Percentiles rank a stretch among this genome's conserved stretches.
Conservation (phyloP, 2,113 vertebrate genomes). For the Corydoras sp. region DNA sequence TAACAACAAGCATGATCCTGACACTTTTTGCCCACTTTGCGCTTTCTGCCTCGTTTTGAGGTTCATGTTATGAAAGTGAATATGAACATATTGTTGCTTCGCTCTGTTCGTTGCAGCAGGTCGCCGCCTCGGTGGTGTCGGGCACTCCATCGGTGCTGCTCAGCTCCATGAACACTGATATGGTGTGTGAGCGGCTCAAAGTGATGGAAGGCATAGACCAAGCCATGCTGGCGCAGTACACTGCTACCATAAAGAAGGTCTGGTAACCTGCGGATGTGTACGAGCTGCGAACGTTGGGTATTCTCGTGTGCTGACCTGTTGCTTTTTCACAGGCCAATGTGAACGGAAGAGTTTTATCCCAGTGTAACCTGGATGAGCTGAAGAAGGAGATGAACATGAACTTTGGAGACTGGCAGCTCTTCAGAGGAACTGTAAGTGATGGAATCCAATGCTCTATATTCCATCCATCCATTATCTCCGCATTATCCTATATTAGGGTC, state of each 20-base stretch:
- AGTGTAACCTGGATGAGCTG: constrained; percentile 94
- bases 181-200: constrained; percentile 82
- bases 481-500: no score
- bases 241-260: constrained; percentile 86
- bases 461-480: no score
- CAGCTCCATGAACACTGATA: constrained; percentile 84
- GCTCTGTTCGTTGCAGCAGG: constrained; percentile 50
- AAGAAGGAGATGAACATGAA: constrained; percentile 99
- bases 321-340: constrained; percentile 79
- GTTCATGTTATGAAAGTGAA: background rate
- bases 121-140: constrained; percentile 58
- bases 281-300: no score
- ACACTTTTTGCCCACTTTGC: constrained; percentile 6
- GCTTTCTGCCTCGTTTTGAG: constrained; percentile 10
- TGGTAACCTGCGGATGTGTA: background rate
- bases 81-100: constrained; percentile 5
- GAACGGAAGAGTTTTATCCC: constrained; percentile 88
- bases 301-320: background rate
- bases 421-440: constrained; percentile 80
- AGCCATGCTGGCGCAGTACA: constrained; percentile 80
- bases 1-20: constrained; percentile 29
- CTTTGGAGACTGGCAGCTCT: constrained; percentile 98
- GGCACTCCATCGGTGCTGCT: constrained; percentile 63
- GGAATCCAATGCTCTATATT: no score
- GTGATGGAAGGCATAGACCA: constrained; percentile 89